These are phyloP conservation scores for Darevskia nairensis DNA, from an alignment of 2,797 vertebrate species.

Conservation along the genomic window DNA sequence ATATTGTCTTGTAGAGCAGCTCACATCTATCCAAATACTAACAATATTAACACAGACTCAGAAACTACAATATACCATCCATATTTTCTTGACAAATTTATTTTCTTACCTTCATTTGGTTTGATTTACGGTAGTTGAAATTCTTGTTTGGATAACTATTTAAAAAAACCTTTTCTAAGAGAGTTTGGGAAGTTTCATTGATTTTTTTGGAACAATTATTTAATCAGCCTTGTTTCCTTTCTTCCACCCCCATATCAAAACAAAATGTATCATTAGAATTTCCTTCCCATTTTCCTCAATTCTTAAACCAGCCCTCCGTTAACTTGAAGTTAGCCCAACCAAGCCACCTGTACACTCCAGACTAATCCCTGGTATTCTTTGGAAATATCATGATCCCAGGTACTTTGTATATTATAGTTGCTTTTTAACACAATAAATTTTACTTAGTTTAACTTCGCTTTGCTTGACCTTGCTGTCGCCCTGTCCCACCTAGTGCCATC, in stretches of 20 bases:
- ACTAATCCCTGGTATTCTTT: not conserved
- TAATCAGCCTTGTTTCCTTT: not conserved
- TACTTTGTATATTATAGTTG: not conserved
- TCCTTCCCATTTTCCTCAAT: not conserved
- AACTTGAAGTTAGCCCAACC: not conserved
- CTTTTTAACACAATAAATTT: not conserved
- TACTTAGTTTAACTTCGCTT: not conserved
- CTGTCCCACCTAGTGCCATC: too few species aligned
- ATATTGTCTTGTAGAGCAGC: not conserved
- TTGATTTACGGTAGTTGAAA: not conserved
- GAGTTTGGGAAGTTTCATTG: not conserved
- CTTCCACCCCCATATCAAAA: not conserved
- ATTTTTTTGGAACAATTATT: not conserved
- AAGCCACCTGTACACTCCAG: not conserved
- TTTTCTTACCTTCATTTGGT: not conserved
- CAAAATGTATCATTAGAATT: not conserved
- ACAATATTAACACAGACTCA: not conserved
- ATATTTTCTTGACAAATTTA: not conserved
- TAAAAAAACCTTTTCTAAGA: not conserved
- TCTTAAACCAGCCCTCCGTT: not conserved
- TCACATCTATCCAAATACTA: not conserved
- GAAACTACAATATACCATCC: not conserved
- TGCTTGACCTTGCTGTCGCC: too few species aligned
- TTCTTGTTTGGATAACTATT: not conserved
- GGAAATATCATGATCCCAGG: not conserved